Conservation (phyloP, 2,888 invertebrate genomes). For the Oeneis ivallda region DNA sequence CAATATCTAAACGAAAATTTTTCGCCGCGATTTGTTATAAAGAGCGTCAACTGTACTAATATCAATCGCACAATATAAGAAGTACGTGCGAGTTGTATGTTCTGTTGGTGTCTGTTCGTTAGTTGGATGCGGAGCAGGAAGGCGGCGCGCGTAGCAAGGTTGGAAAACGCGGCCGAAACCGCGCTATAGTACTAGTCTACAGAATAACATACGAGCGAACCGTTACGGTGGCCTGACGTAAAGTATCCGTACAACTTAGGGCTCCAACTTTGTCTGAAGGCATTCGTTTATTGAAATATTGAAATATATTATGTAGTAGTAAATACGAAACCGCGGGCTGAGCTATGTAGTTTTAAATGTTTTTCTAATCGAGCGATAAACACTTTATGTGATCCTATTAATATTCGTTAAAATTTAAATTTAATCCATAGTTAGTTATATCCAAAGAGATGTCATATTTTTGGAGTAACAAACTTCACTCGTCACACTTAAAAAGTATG, state of each 20-base stretch:
- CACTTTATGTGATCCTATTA: not conserved
- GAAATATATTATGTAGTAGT: no score
- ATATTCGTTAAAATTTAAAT: not conserved
- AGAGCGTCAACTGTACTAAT: no score
- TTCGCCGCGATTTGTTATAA: no score
- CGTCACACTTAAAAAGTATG: no score
- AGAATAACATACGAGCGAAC: constrained; percentile 14
- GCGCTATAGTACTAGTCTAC: constrained; percentile 18
- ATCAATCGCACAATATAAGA: not conserved
- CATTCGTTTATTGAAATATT: no score
- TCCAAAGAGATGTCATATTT: not conserved
- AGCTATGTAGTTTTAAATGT: not conserved
- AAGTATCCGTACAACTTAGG: constrained; percentile 30
- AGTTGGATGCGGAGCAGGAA: constrained; percentile 45
- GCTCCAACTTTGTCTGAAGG: constrained; percentile 29
- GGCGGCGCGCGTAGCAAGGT: constrained; percentile 47
- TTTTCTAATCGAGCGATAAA: not conserved
- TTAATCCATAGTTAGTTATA: not conserved
- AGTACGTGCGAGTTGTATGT: constrained; percentile 11
- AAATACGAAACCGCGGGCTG: not conserved
- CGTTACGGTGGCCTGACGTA: constrained; percentile 21
- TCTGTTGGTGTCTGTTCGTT: constrained; percentile 40
- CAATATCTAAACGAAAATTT: no score
- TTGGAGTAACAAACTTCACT: no score
- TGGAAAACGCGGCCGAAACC: constrained; percentile 27